phyloP scores from a whole-genome alignment of 2,888 invertebrate genomes.

The Prosapia bicincta region DNA sequence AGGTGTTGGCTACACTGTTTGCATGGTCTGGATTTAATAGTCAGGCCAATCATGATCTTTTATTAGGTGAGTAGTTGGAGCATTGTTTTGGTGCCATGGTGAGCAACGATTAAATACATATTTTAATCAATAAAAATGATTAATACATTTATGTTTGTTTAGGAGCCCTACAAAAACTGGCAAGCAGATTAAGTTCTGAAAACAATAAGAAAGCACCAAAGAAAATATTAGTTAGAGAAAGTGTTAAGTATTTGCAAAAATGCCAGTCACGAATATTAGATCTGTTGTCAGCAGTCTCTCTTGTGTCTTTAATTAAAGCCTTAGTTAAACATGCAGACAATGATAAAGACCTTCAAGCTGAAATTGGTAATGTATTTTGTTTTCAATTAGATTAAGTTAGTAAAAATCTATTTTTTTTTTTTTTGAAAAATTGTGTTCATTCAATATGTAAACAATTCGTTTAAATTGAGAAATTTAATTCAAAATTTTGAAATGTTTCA shows the following conservation, averaged over 20 bases:
- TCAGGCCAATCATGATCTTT: conserved; percentile 43
- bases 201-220: conserved; percentile 14
- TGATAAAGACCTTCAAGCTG: conserved; percentile 46
- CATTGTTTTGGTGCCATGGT: neutral
- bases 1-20: conserved; percentile 56
- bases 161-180: conserved; percentile 24
- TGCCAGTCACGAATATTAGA: conserved; percentile 54
- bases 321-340: conserved; percentile 50
- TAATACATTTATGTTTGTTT: neutral
- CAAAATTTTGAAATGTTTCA: conserved; percentile 30
- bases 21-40: conserved; percentile 62
- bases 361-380: conserved; percentile 45
- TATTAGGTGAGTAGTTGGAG: conserved; percentile 43
- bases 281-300: conserved; percentile 53
- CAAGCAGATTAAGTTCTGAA: conserved; percentile 13
- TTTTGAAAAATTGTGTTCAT: no score
- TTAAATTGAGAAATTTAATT: no score
- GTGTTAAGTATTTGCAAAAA: conserved; percentile 45
- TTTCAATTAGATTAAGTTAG: no score
- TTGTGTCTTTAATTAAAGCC: conserved; percentile 54
- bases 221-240: conserved; percentile 12
- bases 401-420: no score
- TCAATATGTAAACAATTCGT: no score
- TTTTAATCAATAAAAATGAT: no score
- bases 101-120: neutral